Conservation (phyloP, 2,888 invertebrate genomes). For the Dione juno region DNA sequence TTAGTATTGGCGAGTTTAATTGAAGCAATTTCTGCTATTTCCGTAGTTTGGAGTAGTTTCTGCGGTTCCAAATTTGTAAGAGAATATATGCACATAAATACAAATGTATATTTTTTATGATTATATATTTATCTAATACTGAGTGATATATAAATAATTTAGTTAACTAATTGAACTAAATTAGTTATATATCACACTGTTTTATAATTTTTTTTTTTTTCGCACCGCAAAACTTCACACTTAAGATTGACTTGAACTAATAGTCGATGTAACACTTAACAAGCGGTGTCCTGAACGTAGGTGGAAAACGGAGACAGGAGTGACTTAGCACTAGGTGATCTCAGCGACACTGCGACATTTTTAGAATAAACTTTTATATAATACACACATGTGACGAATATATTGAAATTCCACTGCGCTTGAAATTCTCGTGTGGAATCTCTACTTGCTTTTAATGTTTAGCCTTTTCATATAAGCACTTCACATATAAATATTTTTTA, state of each 20-base stretch:
- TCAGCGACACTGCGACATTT: too few species aligned
- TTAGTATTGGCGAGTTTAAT: conserved; percentile 12
- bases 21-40: neutral
- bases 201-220: too few species aligned
- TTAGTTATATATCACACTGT: too few species aligned
- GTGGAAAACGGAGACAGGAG: neutral
- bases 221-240: too few species aligned
- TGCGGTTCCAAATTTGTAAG: neutral
- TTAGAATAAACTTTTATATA: neutral
- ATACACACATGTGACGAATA: conserved; percentile 1
- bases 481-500: neutral
- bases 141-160: too few species aligned
- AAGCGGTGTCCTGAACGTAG: too few species aligned
- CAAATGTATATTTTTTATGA: too few species aligned
- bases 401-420: conserved; percentile 2
- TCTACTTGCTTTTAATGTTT: neutral
- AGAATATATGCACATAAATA: too few species aligned
- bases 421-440: neutral
- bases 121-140: too few species aligned
- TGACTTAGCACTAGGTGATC: neutral
- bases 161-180: too few species aligned
- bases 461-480: neutral
- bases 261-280: too few species aligned
- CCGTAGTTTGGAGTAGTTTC: neutral
- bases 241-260: too few species aligned